Evolutionary conservation across 2,797 vertebrate species (phyloP), one percentile per base, ranked within the genome.

Genomic region (Distichodus sexfasciatus): DNA sequence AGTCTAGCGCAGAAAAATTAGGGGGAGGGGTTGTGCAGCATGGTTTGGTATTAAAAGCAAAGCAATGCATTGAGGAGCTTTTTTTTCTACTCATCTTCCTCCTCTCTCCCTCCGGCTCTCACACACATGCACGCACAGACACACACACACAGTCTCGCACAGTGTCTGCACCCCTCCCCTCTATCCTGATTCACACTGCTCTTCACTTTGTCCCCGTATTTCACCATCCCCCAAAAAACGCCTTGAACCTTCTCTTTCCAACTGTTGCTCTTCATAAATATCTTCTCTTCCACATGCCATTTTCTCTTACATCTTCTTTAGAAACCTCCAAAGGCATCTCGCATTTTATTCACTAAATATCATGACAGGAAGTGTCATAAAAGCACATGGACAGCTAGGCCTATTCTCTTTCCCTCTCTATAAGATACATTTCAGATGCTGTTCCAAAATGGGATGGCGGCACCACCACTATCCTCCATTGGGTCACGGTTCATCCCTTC

Each of bases 11-110:
- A 58, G 41, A 23, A 57, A 86, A 86, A 80, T 74, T 82, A 77
- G 86, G 86, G 86, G 85, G 70, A 59, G 40, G 74, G 66, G 87
- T 86, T 84, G 82, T 86, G 85, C 82, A 85, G 80, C 85, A 74
- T 72, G 47, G 84, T 84, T 80, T 55, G 71, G 83, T 84, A 85
- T 80, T 84, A 86, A 79, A 85, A 87, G 87, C 81, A 79, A 84
- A 86, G 85, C 80, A 86, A 76, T 50, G 62, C 53, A 78, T 64
- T 1, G 35, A 60, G 74, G 58, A 40, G 61, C 70, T 73, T 62
- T 76, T 77, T 72, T 57, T 54, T 38, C 14, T 73, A 35, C 55
- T 76, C 24, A n/a, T 46, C 41, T 36, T 64, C 54, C 36, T 67
- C 21, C 26, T 17, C 47, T 57, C 14, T 70, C 17, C 41, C 55